These are phyloP conservation scores for Siderastrea radians DNA, from an alignment of 92 coral and sea anemone genomes.

Conservation along the genomic window DNA sequence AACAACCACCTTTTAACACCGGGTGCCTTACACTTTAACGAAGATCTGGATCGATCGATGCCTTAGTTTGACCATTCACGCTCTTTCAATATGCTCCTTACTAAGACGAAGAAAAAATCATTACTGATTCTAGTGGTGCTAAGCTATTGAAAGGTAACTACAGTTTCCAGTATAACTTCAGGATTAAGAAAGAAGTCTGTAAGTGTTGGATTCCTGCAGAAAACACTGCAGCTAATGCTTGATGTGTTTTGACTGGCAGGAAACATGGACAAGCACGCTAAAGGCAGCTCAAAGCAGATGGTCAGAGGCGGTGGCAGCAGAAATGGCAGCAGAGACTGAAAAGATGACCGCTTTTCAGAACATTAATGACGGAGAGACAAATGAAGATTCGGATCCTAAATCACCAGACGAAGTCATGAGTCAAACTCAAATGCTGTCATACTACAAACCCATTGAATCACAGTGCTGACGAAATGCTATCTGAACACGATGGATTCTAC, in stretches of 20 bases:
- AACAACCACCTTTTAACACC: too few species aligned
- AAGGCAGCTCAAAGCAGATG: constrained; percentile 92
- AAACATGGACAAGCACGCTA: constrained; percentile 92
- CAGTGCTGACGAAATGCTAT: constrained; percentile 61
- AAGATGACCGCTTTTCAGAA: constrained; percentile 51
- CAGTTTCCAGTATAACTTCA: background rate
- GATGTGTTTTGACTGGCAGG: constrained; percentile 47
- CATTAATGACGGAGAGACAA: constrained; percentile 43
- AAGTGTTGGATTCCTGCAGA: background rate
- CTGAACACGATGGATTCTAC: background rate
- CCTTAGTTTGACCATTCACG: too few species aligned
- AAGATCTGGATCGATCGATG: too few species aligned
- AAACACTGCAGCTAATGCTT: background rate
- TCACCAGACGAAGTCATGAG: constrained; percentile 71
- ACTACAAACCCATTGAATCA: constrained; percentile 87
- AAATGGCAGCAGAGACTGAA: constrained; percentile 84
- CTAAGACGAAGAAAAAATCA: too few species aligned
- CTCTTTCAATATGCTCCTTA: too few species aligned
- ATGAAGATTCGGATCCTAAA: constrained; percentile 42
- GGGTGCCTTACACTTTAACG: too few species aligned
- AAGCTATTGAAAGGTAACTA: background rate
- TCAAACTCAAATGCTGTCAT: constrained; percentile 71
- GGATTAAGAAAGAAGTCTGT: background rate
- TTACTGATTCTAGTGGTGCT: background rate
- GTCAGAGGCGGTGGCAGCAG: constrained; percentile 91